phyloP scores from a whole-genome alignment of 2,113 vertebrate genomes.

The Neolamprologus devosi region DNA sequence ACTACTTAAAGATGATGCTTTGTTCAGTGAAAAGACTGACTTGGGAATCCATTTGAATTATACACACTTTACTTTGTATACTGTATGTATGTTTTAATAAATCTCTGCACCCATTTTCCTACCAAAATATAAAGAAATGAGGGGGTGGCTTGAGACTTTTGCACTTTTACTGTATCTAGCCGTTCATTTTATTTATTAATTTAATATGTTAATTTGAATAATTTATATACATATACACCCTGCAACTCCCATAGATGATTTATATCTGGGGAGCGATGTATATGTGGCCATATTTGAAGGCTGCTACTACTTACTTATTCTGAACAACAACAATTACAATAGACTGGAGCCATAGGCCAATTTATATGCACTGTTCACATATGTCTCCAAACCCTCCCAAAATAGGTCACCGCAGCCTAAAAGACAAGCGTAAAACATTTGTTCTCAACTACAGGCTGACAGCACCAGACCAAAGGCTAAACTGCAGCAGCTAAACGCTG shows the following conservation, averaged over 20 bases:
- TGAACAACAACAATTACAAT: not conserved
- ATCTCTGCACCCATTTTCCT: not conserved
- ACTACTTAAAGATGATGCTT: not conserved
- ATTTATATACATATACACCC: not conserved
- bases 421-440: not conserved
- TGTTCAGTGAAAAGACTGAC: not conserved
- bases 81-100: not conserved
- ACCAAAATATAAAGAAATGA: not conserved
- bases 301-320: not conserved
- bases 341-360: not conserved
- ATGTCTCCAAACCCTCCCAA: not conserved
- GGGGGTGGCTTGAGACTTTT: not conserved
- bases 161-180: not conserved
- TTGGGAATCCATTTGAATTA: not conserved
- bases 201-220: not conserved
- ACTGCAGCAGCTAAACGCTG: not conserved
- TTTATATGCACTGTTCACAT: not conserved
- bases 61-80: not conserved
- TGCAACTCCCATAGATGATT: not conserved
- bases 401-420: not conserved
- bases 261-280: not conserved
- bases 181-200: not conserved
- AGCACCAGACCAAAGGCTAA: not conserved
- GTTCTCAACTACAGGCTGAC: not conserved
- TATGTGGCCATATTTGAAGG: not conserved